Evolutionary conservation across 2,888 invertebrate species (phyloP).

Genomic region (Camptogramma bilineatum): DNA sequence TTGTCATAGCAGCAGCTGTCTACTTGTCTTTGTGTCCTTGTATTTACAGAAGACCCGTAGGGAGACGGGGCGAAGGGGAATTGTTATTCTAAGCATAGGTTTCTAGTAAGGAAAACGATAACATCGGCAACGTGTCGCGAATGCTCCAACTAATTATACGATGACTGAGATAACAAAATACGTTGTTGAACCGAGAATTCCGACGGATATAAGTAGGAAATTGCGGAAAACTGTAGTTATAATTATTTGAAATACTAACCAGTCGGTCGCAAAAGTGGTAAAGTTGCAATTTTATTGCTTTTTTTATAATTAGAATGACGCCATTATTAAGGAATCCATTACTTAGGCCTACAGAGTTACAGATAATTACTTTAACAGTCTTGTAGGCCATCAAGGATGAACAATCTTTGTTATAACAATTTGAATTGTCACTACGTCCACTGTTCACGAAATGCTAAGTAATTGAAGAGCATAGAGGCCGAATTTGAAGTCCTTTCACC

Average conservation of each 20-base stretch:
- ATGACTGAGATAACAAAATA: slow-evolving; percentile 48
- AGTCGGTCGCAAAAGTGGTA: too few relatives aligned
- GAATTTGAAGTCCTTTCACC: too few relatives aligned
- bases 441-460: too few relatives aligned
- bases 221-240: neutral
- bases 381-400: neutral
- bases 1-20: slow-evolving; percentile 2
- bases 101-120: slow-evolving; percentile 43
- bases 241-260: too few relatives aligned
- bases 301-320: slow-evolving; percentile 1
- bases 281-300: neutral
- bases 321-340: neutral
- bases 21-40: slow-evolving; percentile 8
- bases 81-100: slow-evolving; percentile 35
- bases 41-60: slow-evolving; percentile 2
- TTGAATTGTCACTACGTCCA: neutral
- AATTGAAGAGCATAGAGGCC: too few relatives aligned
- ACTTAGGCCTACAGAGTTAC: neutral
- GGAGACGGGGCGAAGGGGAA: neutral
- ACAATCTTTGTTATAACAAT: neutral
- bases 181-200: neutral
- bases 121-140: slow-evolving; percentile 52
- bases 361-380: neutral
- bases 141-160: slow-evolving; percentile 60
- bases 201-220: neutral